A percentile compares a stretch with the other conserved stretches of the same genome.
phyloP scores from a whole-genome alignment of 2,888 invertebrate species.

The Chorisops tibialis region DNA sequence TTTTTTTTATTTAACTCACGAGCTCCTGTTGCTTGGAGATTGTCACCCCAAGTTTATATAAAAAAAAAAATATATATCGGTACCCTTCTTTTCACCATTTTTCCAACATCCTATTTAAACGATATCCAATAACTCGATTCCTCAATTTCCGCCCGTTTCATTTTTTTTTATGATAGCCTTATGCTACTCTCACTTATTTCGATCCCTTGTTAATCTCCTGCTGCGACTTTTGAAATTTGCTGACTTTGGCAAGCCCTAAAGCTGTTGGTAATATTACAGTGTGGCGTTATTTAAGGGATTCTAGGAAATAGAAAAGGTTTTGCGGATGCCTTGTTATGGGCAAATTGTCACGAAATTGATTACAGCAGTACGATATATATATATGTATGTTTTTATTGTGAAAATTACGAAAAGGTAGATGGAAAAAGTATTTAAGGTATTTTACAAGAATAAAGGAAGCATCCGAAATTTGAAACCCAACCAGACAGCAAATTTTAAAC shows the following conservation, averaged over 20 bases:
- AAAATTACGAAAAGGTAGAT: too few relatives aligned
- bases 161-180: conserved; percentile 9
- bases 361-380: conserved; percentile 17
- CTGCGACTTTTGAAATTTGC: conserved; percentile 24
- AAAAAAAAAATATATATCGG: background rate
- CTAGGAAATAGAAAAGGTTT: conserved; percentile 13
- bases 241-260: conserved; percentile 16
- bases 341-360: conserved; percentile 25
- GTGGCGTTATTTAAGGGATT: conserved; percentile 13
- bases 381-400: too few relatives aligned
- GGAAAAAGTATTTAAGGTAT: too few relatives aligned
- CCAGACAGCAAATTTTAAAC: too few relatives aligned
- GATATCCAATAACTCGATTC: conserved; percentile 24
- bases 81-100: background rate
- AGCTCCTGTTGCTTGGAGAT: too few relatives aligned
- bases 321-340: conserved; percentile 24
- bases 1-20: too few relatives aligned
- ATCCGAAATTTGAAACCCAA: too few relatives aligned
- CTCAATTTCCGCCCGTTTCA: conserved; percentile 15
- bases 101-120: conserved; percentile 24
- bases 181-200: conserved; percentile 18
- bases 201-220: conserved; percentile 26
- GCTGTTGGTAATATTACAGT: conserved; percentile 22
- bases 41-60: background rate
- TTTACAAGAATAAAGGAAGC: too few relatives aligned